These are phyloP conservation scores for Cyanoderma ruficeps DNA, from an alignment of 2,113 vertebrate species.

Conservation along the genomic window DNA sequence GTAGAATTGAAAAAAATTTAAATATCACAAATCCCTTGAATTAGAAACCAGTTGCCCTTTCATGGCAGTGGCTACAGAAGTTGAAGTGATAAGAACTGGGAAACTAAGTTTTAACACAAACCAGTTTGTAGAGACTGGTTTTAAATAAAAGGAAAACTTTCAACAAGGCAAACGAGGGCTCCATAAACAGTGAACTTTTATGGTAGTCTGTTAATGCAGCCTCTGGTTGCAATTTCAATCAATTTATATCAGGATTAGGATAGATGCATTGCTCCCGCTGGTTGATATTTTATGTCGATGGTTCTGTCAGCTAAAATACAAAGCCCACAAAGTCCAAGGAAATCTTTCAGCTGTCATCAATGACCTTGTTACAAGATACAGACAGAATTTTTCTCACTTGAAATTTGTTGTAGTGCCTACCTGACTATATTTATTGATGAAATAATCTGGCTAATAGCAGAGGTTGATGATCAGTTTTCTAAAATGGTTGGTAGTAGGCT, in stretches of 20 bases:
- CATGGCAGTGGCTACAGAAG: neutral
- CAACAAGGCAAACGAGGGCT: neutral
- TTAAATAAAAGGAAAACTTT: neutral
- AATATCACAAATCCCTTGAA: neutral
- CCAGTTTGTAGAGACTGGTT: fast-evolving
- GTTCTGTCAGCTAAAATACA: neutral
- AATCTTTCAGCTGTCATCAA: neutral
- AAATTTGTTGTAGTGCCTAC: neutral
- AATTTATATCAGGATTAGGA: neutral
- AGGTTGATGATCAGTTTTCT: neutral
- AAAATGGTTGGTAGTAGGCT: neutral
- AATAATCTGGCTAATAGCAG: neutral
- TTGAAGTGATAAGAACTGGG: neutral
- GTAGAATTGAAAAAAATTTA: neutral
- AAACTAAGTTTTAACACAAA: neutral
- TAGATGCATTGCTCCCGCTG: neutral
- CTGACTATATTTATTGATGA: neutral
- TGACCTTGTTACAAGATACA: neutral
- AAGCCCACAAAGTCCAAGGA: fast-evolving
- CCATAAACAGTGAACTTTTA: neutral
- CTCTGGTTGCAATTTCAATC: neutral
- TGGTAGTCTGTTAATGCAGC: neutral
- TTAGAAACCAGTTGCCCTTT: neutral
- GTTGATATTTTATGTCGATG: neutral
- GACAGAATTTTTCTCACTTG: neutral